A percentile compares a stretch with the other conserved stretches of the same genome.
These are phyloP conservation scores for Ptychodera flava DNA, from an alignment of 35 echinoderm and acorn worm species.

Conservation along the genomic window DNA sequence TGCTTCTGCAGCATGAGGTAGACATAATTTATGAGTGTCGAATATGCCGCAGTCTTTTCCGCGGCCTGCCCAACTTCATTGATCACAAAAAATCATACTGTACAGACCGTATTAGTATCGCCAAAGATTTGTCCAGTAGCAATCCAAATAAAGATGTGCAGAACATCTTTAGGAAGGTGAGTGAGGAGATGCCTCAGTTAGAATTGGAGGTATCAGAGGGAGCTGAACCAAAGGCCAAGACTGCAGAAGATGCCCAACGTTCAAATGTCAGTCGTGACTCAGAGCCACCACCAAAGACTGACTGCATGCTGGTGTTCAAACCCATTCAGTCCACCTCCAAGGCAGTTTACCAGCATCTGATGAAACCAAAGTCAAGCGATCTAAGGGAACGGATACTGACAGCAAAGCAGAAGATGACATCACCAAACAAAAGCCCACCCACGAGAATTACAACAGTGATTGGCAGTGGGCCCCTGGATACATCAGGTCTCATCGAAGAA, in stretches of 20 bases:
- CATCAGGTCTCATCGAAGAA: neutral
- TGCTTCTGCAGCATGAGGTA: conserved; percentile 73
- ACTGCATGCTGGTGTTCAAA: neutral
- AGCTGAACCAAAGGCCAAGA: conserved; percentile 2
- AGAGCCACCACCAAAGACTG: neutral
- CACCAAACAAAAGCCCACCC: neutral
- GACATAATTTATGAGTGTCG: conserved; percentile 92
- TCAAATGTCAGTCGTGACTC: neutral
- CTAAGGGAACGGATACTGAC: neutral
- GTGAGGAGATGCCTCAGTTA: conserved; percentile 52
- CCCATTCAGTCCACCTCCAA: neutral
- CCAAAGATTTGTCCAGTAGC: conserved; percentile 9
- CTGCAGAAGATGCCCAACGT: neutral
- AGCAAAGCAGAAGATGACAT: neutral
- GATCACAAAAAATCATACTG: conserved; percentile 95
- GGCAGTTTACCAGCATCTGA: neutral
- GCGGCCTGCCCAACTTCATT: conserved; percentile 81
- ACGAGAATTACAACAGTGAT: neutral
- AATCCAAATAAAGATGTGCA: conserved; percentile 40
- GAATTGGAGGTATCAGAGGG: conserved; percentile 22
- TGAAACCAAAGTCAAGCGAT: neutral
- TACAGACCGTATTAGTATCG: conserved; percentile 28
- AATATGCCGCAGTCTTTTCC: conserved; percentile 75
- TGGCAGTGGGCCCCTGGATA: neutral
- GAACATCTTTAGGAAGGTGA: conserved; percentile 46